A percentile compares a stretch with the other conserved stretches of the same genome.
phyloP scores from a whole-genome alignment of 2,113 vertebrate species.

The Puffinus mauretanicus region DNA sequence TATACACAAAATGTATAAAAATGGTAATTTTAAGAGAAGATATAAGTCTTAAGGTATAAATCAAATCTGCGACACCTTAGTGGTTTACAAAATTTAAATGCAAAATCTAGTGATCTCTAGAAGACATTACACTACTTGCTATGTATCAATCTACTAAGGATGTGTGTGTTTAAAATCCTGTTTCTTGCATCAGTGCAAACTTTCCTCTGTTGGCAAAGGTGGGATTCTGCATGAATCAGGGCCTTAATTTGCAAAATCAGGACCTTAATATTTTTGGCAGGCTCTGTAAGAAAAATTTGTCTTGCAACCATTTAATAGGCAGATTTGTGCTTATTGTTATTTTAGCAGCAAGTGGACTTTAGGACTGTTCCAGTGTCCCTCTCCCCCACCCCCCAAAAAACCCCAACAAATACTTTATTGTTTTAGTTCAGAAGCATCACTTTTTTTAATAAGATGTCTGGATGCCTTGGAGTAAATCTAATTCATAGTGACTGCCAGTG shows the following conservation, averaged over 20 bases:
- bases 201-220: background rate
- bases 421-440: background rate
- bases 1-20: background rate
- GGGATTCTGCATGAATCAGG: background rate
- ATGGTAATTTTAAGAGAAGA: background rate
- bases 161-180: background rate
- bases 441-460: background rate
- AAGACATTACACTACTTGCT: background rate
- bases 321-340: background rate
- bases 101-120: background rate
- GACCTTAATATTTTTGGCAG: background rate
- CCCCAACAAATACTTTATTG: background rate
- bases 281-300: background rate
- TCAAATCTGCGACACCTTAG: background rate
- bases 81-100: background rate
- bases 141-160: background rate
- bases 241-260: background rate
- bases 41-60: fast-evolving
- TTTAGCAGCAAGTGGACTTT: background rate
- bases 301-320: background rate
- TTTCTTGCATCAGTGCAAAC: background rate
- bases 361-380: background rate
- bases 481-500: background rate
- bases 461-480: background rate
- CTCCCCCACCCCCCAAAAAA: fast-evolving